A percentile compares a stretch with the other conserved stretches of the same genome.
These are phyloP conservation scores for Zygothrica quintamaculata DNA, from an alignment of 2,888 invertebrate species.

Conservation along the genomic window DNA sequence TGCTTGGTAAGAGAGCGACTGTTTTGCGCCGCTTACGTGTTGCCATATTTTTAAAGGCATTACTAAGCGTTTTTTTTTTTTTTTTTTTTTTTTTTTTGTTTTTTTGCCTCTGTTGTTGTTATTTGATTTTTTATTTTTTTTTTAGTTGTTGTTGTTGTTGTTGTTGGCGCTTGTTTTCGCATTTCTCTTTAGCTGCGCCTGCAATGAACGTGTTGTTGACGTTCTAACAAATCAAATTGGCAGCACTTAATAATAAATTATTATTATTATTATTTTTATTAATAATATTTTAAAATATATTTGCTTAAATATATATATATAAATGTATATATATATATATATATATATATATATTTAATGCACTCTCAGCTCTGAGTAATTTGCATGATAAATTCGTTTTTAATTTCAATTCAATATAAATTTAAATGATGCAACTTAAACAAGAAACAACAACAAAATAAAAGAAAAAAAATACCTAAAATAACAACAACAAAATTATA, in stretches of 20 bases:
- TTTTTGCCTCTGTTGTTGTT: constrained; percentile 41
- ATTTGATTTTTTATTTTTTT: no score
- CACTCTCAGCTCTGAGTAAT: constrained; percentile 11
- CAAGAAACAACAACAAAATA: no score
- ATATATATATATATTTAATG: background rate
- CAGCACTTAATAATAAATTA: constrained; percentile 69
- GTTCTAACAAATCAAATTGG: constrained; percentile 56
- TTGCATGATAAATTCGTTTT: constrained; percentile 24
- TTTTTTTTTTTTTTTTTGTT: no score
- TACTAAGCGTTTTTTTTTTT: constrained; percentile 80
- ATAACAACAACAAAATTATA: no score
- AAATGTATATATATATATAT: constrained; percentile 38
- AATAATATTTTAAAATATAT: no score
- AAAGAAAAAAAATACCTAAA: no score
- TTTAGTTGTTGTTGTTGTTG: constrained; percentile 43
- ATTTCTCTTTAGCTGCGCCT: background rate
- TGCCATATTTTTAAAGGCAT: constrained; percentile 79
- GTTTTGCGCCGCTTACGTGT: constrained; percentile 73
- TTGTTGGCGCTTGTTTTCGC: background rate
- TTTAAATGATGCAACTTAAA: constrained; percentile 18
- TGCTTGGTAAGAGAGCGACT: constrained; percentile 2
- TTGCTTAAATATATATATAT: constrained; percentile 46
- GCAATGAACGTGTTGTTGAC: constrained; percentile 35
- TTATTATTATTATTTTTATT: no score
- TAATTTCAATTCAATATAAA: constrained; percentile 2